Conservation (phyloP, 2,888 invertebrate genomes). For the Ophion ellenae region DNA sequence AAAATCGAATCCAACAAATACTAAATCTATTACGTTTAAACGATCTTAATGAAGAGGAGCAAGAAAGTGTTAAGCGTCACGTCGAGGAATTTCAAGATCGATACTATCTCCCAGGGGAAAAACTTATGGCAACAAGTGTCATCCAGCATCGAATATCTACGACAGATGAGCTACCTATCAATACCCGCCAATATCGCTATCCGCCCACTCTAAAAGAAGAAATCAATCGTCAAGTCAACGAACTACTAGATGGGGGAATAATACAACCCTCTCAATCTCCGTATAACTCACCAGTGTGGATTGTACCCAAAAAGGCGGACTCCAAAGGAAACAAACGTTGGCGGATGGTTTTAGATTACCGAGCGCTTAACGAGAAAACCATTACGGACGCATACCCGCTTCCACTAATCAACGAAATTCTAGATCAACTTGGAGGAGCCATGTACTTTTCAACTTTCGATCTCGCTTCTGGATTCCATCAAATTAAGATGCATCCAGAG, state of each 20-base stretch:
- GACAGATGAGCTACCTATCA: constrained; percentile 33
- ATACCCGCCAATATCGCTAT: constrained; percentile 46
- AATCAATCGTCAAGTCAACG: no score
- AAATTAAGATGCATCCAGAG: constrained; percentile 41
- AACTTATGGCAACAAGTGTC: constrained; percentile 25
- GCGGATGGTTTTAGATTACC: no score
- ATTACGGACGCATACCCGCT: no score
- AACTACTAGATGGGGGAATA: no score
- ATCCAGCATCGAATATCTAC: constrained; percentile 36
- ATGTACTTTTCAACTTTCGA: constrained; percentile 64
- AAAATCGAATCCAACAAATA: not conserved
- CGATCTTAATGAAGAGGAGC: constrained; percentile 7
- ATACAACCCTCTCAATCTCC: no score
- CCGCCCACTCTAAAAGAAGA: not conserved
- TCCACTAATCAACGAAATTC: no score
- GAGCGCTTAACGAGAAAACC: no score
- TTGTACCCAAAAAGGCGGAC: no score
- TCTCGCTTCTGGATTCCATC: constrained; percentile 44
- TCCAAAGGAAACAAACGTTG: no score
- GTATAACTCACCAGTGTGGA: no score
- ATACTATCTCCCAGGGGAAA: constrained; percentile 36
- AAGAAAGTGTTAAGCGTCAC: constrained; percentile 18
- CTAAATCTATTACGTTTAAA: constrained; percentile 3
- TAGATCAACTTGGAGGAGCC: constrained; percentile 38
- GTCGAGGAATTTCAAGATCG: constrained; percentile 31